Percentiles rank a stretch among this genome's conserved stretches.
These are phyloP conservation scores for Perodicticus potto DNA, from an alignment of 2,797 vertebrate species.

Conservation along the genomic window DNA sequence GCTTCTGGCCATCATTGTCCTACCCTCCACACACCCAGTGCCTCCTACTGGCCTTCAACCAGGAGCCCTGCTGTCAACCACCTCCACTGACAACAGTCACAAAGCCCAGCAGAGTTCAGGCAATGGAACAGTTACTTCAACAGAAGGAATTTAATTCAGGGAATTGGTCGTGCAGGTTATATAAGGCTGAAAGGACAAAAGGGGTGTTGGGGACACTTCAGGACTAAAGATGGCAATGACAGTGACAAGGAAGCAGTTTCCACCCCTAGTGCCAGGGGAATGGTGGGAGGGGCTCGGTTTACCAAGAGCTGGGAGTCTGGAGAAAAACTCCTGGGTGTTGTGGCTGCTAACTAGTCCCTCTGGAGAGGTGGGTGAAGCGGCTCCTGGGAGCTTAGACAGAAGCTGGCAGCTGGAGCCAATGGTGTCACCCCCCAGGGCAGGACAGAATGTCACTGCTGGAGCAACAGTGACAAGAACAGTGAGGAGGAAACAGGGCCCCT, in stretches of 20 bases:
- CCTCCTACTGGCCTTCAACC: neutral
- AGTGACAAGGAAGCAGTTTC: neutral
- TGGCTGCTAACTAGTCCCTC: neutral
- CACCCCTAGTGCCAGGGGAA: accelerated
- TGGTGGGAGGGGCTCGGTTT: neutral
- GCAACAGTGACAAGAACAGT: neutral
- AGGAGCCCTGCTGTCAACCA: too few relatives aligned
- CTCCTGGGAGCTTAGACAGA: neutral
- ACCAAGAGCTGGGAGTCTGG: neutral
- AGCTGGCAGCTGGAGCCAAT: neutral
- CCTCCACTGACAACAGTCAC: neutral
- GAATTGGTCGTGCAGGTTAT: neutral
- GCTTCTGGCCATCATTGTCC: neutral
- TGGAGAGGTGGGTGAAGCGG: neutral
- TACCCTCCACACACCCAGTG: neutral
- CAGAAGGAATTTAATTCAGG: neutral
- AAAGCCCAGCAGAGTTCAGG: neutral
- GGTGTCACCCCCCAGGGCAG: neutral
- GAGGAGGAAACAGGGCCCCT: neutral
- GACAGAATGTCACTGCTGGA: neutral
- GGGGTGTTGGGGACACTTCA: accelerated
- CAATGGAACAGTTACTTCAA: neutral
- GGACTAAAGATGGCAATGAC: neutral
- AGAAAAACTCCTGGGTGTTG: neutral
- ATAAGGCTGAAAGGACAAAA: neutral